phyloP scores from a whole-genome alignment of 37 sponge, comb jelly and placozoan genomes.

The Bolinopsis microptera region DNA sequence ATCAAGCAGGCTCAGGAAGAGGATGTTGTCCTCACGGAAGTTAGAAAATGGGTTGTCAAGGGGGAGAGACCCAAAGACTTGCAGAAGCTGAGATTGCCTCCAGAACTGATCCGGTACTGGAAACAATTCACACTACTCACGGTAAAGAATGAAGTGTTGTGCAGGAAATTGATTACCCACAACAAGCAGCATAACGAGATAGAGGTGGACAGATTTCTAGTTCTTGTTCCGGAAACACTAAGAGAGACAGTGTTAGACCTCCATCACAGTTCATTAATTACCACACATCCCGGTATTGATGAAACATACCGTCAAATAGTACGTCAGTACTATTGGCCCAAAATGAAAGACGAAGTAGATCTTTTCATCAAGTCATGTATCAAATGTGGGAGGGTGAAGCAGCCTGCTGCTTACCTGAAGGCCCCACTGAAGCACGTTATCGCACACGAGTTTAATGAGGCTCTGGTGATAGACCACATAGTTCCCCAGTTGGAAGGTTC shows the following conservation, averaged over 20 bases:
- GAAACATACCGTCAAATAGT: not conserved
- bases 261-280: not conserved
- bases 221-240: conserved; percentile 39
- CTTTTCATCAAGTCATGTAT: conserved; percentile 28
- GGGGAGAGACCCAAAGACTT: not conserved
- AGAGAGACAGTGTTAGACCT: not conserved
- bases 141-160: not conserved
- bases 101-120: conserved; percentile 3
- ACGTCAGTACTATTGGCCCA: conserved; percentile 34
- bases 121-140: not conserved
- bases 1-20: not conserved
- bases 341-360: not conserved
- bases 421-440: conserved; percentile 43
- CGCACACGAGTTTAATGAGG: not conserved
- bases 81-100: conserved; percentile 38
- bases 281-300: not conserved
- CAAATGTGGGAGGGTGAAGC: not conserved
- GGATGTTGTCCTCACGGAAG: conserved; percentile 40
- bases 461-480: not conserved
- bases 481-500: not conserved
- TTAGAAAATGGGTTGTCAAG: not conserved
- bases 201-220: conserved; percentile 1
- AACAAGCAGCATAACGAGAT: not conserved
- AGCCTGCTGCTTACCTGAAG: conserved; percentile 12
- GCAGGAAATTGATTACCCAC: not conserved